Evolutionary conservation across 2,888 invertebrate species (phyloP), one percentile per base, ranked within the genome.

Genomic region (Scrobipalpa costella): DNA sequence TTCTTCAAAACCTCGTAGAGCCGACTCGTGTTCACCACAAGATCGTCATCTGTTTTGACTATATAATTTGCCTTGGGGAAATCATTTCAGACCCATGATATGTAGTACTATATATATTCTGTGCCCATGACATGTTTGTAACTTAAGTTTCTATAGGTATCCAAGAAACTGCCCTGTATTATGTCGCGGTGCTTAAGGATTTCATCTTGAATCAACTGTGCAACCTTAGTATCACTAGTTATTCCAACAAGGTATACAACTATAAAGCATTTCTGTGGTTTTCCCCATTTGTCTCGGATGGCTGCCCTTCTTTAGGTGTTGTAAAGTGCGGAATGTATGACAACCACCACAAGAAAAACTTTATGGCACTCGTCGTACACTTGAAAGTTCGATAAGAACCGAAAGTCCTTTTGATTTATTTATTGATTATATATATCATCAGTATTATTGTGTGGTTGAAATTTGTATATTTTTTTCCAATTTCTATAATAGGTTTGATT

Each of bases 161-260:
- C 50, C 11, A 21, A 13, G 13, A 52, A 52, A 8, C 13, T 52
- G 13, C 50, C 50, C 11, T 52, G 50, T 52, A 52, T 52, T 52
- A 52, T 52, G 21, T 52, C 50, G 13, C 21, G 50, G 50, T 52
- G 21, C 21, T 9, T 21, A 13, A 11, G 8, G 21, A 13, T 52
- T 21, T 52, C 50, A 9, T 27, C 13, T 21, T 27, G 27, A 7
- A 52, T 27, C 50, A 13, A 21, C 13, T 13, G 21, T 2, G 21
- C 21, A 6, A 13, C 21, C 3, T 52, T 21, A 11, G 9, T 5
- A 13, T 52, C 50, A 0, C 11, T 21, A 2, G 50, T 13, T 13
- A 21, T 21, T 52, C 50, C 50, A 1, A 52, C 21, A 13, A 52
- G 21, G 3, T 52, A 52, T 2, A 52, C 19, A 13, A 52, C 21